Percentiles rank a stretch among this genome's conserved stretches.
Conservation (phyloP, 2,113 vertebrate genomes). For the Nesoenas mayeri region DNA sequence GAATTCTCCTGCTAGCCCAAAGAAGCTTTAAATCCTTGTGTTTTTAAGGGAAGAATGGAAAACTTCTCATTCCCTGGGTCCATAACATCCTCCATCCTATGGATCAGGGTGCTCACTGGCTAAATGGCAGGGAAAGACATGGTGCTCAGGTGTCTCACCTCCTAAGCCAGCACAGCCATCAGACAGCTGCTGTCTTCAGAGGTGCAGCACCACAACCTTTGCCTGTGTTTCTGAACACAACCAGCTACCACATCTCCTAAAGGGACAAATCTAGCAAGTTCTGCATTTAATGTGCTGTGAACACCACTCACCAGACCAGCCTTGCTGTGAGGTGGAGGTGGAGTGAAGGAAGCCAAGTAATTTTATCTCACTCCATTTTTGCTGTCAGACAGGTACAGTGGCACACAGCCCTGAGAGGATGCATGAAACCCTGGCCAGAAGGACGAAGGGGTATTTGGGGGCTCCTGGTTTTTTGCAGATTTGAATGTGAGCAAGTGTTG, state of each 20-base stretch:
- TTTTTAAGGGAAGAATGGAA: neutral
- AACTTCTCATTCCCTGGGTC: neutral
- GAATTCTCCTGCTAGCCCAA: neutral
- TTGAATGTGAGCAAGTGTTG: neutral
- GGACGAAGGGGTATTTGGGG: neutral
- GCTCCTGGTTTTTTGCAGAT: neutral
- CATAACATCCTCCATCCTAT: neutral
- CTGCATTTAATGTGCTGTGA: neutral
- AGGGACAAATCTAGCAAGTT: neutral
- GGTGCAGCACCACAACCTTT: neutral
- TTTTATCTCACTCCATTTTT: neutral
- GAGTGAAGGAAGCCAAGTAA: neutral
- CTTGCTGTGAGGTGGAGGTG: fast-evolving
- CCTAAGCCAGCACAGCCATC: neutral
- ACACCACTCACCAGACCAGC: neutral
- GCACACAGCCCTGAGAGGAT: neutral
- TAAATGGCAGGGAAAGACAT: neutral
- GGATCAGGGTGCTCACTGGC: neutral
- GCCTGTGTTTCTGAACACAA: neutral
- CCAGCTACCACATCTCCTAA: fast-evolving
- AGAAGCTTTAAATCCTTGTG: neutral
- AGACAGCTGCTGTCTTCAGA: neutral
- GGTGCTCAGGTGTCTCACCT: neutral
- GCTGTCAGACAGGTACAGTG: fast-evolving
- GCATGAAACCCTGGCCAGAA: fast-evolving